Evolutionary conservation across 2,113 vertebrate species (phyloP), one percentile per base, ranked within the genome.

Genomic region (Gnathonemus echidnorhynchus): DNA sequence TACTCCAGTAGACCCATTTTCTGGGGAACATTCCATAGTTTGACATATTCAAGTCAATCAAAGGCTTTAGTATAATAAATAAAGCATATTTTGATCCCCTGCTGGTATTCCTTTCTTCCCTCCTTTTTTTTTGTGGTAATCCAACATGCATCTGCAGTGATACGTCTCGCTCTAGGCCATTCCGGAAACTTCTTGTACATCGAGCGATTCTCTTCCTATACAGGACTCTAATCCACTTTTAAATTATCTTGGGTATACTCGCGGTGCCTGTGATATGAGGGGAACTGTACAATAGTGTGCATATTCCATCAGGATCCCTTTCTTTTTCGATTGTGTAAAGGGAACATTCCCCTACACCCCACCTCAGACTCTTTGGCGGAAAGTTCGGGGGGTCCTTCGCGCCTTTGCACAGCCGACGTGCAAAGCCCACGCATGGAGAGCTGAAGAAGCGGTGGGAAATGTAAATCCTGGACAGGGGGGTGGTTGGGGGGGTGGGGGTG

Each of bases 361-460:
- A 0, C 21, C 46, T 49, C 83, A 86, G 24, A 49, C 83, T 86
- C 83, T 86, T 48, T 49, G 5, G 6, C 8, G 83, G 10, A 11
- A 86, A 86, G 42, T 86, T 86, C 21, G n/a, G 46, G 42, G 24
- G 83, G 21, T 86, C 17, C 42, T 86, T 46, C 1, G 1, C 42
- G 4, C 21, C 74, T 42, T 1, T 24, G 45, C 42, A 86, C 21
- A 27, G 46, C 19, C 8, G 35, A 49, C 21, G 10, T 11, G 48
- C 62, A 27, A 27, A 49, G 5, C 42, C 42, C 46, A 86, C 42
- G 83, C 5, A 27, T 1, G 45, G 3, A n/a, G 83, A 92, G 91
- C 92, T 84, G 89, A 31, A 87, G 56, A 91, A 91, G 91, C 35
- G n/a, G 1, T 62, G 91, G 92, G 93, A 88, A 90, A 91, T 91